A percentile compares a stretch with the other conserved stretches of the same genome.
Conservation (phyloP, 2,888 invertebrate genomes). For the Prosapia bicincta region DNA sequence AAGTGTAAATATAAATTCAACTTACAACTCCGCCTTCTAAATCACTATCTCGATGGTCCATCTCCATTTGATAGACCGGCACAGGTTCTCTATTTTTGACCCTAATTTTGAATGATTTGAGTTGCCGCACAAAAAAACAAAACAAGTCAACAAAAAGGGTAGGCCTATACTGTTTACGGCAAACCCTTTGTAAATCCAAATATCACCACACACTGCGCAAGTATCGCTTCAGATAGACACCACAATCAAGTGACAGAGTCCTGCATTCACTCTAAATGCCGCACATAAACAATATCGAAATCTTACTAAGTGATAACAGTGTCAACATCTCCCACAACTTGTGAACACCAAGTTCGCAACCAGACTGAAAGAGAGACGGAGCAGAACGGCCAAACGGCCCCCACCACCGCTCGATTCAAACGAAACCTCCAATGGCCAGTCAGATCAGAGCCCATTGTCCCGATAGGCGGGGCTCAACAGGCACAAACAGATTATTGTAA, state of each 20-base stretch:
- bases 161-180: background rate
- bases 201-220: conserved; percentile 12
- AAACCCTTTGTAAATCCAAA: background rate
- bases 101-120: conserved; percentile 70
- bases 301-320: background rate
- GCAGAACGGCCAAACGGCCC: background rate
- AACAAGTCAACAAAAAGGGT: background rate
- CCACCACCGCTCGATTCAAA: background rate
- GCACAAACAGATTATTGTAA: conserved; percentile 18
- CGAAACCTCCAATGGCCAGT: conserved; percentile 9
- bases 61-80: conserved; percentile 80
- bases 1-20: conserved; percentile 40
- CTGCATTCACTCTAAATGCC: background rate
- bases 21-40: conserved; percentile 76
- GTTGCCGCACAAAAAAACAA: background rate
- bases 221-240: too few relatives aligned
- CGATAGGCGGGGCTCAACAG: conserved; percentile 15
- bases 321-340: background rate
- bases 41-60: conserved; percentile 65
- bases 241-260: background rate
- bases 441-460: conserved; percentile 1
- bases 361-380: conserved; percentile 10
- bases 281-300: background rate
- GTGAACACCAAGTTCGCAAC: background rate
- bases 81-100: conserved; percentile 85